These are phyloP conservation scores for Sycophaga agraensis DNA, from an alignment of 1,140 invertebrate genomes.

Conservation along the genomic window DNA sequence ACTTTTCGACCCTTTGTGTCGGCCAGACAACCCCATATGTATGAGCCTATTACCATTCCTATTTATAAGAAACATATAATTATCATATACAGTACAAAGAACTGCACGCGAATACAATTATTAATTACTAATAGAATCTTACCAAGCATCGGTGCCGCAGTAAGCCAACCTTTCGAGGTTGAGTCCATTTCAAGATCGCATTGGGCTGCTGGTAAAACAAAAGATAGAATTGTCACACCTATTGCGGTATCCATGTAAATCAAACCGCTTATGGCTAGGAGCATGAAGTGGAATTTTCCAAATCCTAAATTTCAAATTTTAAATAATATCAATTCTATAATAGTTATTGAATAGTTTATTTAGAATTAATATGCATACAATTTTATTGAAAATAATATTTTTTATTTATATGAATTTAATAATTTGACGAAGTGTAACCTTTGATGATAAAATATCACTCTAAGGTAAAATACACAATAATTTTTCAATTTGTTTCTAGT, in stretches of 20 bases:
- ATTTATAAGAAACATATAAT: background rate
- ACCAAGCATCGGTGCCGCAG: conserved; percentile 76
- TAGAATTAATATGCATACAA: no score
- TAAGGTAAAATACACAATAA: no score
- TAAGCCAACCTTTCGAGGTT: conserved; percentile 71
- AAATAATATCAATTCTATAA: no score
- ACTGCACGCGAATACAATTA: no score
- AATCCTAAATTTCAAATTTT: conserved; percentile 63
- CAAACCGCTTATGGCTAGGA: conserved; percentile 68
- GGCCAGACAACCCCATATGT: conserved; percentile 84
- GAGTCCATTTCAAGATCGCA: conserved; percentile 78
- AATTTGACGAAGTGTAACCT: no score
- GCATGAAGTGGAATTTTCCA: conserved; percentile 73
- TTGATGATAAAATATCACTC: no score
- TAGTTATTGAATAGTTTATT: no score
- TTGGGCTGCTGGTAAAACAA: conserved; percentile 73
- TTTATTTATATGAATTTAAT: no score
- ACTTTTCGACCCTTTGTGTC: conserved; percentile 78
- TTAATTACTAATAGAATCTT: no score
- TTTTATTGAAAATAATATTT: no score
- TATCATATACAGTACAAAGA: no score
- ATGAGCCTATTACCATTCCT: conserved; percentile 89
- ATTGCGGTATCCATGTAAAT: conserved; percentile 78
- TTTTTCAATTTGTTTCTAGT: no score
- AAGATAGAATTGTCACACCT: conserved; percentile 83